Base-by-base conservation (phyloP, 2,113 vertebrate genomes). In the Stigmatopora argus region DNA sequence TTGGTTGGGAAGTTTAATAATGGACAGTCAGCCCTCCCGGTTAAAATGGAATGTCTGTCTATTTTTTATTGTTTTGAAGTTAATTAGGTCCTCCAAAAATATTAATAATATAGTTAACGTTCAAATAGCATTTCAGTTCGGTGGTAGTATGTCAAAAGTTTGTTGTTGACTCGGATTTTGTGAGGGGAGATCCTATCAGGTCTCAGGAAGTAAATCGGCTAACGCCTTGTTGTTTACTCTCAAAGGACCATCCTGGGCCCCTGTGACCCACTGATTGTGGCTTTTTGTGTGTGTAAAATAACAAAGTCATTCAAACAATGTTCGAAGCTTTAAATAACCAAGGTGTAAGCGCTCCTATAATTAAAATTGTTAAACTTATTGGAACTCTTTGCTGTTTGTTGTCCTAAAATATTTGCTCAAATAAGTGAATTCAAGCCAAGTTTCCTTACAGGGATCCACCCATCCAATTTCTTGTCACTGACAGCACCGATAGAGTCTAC, bases 141-240 rank as follows among this genome's bases (percentile, higher is more conserved):
- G 18, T 41, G 6, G 67, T 78, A 71, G 61, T 82, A 78, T 80
- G 61, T 78, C 52, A 66, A 63, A 76, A 71, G 65, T 72, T 55
- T 49, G 35, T 80, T 81, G 79, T 86, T 89, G 85, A 82, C 73
- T 73, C 69, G 75, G 78, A 83, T 78, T 85, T 83, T 83, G 77
- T 79, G 72, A 72, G 62, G 66, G 65, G 72, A 85, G 87, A 89
- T 87, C 61, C 34, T 85, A 89, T 87, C 85, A 72, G 79, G 62
- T 17, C 66, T 73, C 85, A 84, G 85, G 86, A 89, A 87, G 86
- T 86, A 77, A 74, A 66, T 79, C 64, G 67, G 87, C 81, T 87
- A 86, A 87, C 87, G 87, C 87, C 87, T 87, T 84, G 65, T 74
- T 86, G 83, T 86, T 89, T 83, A 85, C 74, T 75, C 77, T 67